Conservation (phyloP, 2,113 vertebrate species). For the Cepphus grylle region DNA sequence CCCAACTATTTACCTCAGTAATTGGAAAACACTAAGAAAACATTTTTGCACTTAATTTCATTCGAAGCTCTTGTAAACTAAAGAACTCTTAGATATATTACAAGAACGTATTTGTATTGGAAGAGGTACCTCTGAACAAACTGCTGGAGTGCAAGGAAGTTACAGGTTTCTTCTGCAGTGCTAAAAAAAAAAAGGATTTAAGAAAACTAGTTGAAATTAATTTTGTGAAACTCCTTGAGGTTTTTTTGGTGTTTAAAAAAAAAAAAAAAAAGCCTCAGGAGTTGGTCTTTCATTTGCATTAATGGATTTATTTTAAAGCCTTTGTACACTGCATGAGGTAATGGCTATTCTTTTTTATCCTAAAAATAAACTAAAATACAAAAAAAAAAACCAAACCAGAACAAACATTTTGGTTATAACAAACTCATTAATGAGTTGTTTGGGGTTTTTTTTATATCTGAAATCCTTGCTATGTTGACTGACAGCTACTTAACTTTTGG, state of each 20-base stretch:
- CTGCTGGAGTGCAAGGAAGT: neutral
- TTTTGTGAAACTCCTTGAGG: slow-evolving; percentile 3
- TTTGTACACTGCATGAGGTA: slow-evolving; percentile 50
- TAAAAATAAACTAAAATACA: neutral
- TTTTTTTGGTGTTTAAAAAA: neutral
- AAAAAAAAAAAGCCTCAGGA: neutral
- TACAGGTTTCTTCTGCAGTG: neutral
- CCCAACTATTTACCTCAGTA: neutral
- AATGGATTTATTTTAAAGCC: slow-evolving; percentile 18
- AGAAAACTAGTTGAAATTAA: neutral
- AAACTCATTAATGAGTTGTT: neutral
- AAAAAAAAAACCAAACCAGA: neutral
- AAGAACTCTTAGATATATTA: neutral
- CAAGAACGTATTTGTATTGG: neutral
- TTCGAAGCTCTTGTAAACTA: neutral
- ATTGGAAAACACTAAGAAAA: slow-evolving; percentile 42
- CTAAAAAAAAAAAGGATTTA: neutral
- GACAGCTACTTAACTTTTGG: neutral
- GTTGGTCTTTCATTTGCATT: neutral
- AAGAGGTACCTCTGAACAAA: neutral
- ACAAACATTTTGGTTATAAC: neutral
- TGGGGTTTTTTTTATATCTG: neutral
- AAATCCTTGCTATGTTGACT: slow-evolving; percentile 12
- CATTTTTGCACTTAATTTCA: slow-evolving; percentile 1
- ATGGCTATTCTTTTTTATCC: slow-evolving; percentile 2